Evolutionary conservation across 2,888 invertebrate species (phyloP), one percentile per base, ranked within the genome.

Genomic region (Agrotis segetum): DNA sequence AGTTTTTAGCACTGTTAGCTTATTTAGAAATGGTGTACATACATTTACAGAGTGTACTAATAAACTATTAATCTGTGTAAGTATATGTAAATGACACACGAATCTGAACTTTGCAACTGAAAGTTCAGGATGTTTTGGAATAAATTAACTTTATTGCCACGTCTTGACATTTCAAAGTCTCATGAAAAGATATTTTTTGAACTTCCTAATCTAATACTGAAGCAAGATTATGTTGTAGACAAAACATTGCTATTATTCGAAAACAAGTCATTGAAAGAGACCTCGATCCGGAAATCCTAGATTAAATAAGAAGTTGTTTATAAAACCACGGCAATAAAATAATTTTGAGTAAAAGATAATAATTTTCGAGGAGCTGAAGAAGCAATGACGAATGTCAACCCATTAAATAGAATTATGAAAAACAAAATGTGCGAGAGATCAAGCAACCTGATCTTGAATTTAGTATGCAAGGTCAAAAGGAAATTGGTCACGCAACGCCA

Each of bases 391-490:
- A 59, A 81, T 79, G 61, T 21, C 53, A 55, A 55, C 14, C 50
- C 60, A 71, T 76, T 74, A 71, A 81, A 59, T 64, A 47, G 75
- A 81, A 68, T 77, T 50, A 74, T 74, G 67, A 83, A 84, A 85
- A 81, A 85, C 72, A 85, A 88, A 88, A 88, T 88, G 85, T 90
- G 88, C 74, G 70, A 84, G 77, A 80, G 79, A 86, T 89, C 83
- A 85, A 83, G 83, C 84, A 88, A 88, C 82, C 86, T 87, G 89
- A 90, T 94, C 90, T 92, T 89, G 89, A 90, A 90, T 90, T 88
- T 85, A 87, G 74, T 82, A 85, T 71, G 83, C 94, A 95, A 95
- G 95, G 95, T 92, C 90, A 87, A 87, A 88, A 91, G 90, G 90
- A 92, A 94, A 91, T 90, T 88, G 88, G 89, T 91, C 90, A 90